Percentiles rank a stretch among this genome's conserved stretches.
Conservation (phyloP, 2,888 invertebrate species). For the Drosophila multiciliata region DNA sequence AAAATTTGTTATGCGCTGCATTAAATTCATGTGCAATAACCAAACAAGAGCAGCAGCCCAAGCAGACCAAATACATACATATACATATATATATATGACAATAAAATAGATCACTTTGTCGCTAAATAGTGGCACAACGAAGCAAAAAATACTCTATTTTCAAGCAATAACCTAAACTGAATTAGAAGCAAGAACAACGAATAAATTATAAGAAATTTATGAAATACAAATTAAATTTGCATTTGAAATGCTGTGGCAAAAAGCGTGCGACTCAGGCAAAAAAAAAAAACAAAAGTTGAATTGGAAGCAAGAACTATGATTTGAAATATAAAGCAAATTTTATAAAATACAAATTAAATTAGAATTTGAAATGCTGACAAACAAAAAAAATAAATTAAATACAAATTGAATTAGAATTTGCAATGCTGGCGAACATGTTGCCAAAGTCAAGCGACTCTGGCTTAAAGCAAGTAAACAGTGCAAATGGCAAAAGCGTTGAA, state of each 20-base stretch:
- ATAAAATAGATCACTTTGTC: conserved; percentile 50
- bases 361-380: no score
- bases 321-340: no score
- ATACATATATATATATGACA: conserved; percentile 29
- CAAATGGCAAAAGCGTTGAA: conserved; percentile 68
- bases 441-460: conserved; percentile 12
- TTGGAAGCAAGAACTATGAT: no score
- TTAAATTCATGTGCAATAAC: conserved; percentile 69
- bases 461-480: conserved; percentile 15
- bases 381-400: not conserved
- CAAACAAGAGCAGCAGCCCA: conserved; percentile 18
- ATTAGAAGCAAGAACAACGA: not conserved
- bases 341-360: no score
- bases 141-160: conserved; percentile 13
- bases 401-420: not conserved
- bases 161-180: not conserved
- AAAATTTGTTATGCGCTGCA: conserved; percentile 77
- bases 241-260: no score
- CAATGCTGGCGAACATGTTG: not conserved
- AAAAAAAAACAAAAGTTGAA: no score
- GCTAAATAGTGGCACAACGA: not conserved
- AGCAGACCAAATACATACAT: not conserved
- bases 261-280: no score
- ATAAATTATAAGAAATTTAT: not conserved
- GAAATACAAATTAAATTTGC: no score